Evolutionary conservation across 2,888 invertebrate genomes (phyloP).

Genomic region (Andrena marginata): DNA sequence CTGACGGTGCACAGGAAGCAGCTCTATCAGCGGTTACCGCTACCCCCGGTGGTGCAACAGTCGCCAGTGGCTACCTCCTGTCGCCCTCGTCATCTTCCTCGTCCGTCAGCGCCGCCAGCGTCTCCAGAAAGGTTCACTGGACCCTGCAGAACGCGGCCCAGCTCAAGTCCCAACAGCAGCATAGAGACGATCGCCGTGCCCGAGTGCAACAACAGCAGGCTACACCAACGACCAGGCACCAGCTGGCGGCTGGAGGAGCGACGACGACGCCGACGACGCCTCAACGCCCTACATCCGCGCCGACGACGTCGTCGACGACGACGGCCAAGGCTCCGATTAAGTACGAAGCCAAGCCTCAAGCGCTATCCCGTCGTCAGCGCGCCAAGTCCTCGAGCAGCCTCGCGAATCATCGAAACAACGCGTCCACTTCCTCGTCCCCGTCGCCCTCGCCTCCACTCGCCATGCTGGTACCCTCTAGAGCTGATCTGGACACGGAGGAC

Average conservation of each 20-base stretch:
- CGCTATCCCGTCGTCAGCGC: slow-evolving; percentile 38
- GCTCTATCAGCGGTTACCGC: slow-evolving; percentile 79
- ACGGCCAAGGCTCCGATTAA: slow-evolving; percentile 39
- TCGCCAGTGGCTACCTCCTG: slow-evolving; percentile 53
- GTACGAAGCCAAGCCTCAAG: slow-evolving; percentile 29
- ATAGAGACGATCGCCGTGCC: slow-evolving; percentile 35
- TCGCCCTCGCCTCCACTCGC: slow-evolving; percentile 56
- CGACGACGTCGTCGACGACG: slow-evolving; percentile 64
- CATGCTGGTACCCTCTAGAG: slow-evolving; percentile 54
- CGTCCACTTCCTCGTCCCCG: slow-evolving; percentile 51
- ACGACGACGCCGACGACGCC: slow-evolving; percentile 59
- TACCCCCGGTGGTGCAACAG: slow-evolving; percentile 46
- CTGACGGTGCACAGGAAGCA: slow-evolving; percentile 80
- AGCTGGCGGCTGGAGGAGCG: slow-evolving; percentile 39
- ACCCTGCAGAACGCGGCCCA: slow-evolving; percentile 28
- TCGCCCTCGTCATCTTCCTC: slow-evolving; percentile 67
- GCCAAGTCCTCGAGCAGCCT: slow-evolving; percentile 27
- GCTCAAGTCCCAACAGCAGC: slow-evolving; percentile 45
- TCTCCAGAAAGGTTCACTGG: slow-evolving; percentile 44
- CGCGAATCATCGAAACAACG: slow-evolving; percentile 45
- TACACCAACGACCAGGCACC: slow-evolving; percentile 43
- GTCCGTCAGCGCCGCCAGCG: slow-evolving; percentile 33
- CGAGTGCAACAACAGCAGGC: slow-evolving; percentile 37
- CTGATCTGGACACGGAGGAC: slow-evolving; percentile 31
- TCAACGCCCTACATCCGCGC: slow-evolving; percentile 24